Percentiles rank a stretch among this genome's conserved stretches.
Evolutionary conservation across 2,888 invertebrate genomes (phyloP).

Genomic region (Rotaria macrura): DNA sequence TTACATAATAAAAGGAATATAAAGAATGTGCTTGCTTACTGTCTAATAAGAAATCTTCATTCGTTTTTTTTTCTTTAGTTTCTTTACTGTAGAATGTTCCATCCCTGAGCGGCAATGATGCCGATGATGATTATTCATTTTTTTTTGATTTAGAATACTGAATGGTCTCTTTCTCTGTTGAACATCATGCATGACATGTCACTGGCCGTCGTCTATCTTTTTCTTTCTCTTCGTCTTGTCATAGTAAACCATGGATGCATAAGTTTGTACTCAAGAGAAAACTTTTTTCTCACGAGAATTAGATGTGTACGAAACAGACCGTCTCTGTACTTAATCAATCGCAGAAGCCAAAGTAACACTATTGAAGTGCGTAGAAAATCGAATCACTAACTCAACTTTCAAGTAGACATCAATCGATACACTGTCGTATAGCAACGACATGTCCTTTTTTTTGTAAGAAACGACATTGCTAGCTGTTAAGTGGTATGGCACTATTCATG

Average conservation of each 20-base stretch:
- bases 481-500: background rate
- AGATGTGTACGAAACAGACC: background rate
- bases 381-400: background rate
- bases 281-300: background rate
- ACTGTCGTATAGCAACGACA: background rate
- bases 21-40: background rate
- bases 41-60: background rate
- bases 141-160: background rate
- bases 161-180: background rate
- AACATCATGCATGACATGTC: background rate
- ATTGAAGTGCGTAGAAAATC: background rate
- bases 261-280: background rate
- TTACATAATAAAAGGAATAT: background rate
- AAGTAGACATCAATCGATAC: background rate
- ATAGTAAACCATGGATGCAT: background rate
- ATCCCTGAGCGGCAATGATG: background rate
- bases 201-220: background rate
- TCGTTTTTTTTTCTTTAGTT: background rate
- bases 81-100: background rate
- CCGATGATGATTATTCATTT: background rate
- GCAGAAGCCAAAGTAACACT: background rate
- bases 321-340: background rate
- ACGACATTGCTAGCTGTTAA: background rate
- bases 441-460: background rate
- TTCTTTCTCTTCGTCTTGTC: background rate